Conservation (phyloP, 2,888 invertebrate genomes). For the Melinopterus prodromus region DNA sequence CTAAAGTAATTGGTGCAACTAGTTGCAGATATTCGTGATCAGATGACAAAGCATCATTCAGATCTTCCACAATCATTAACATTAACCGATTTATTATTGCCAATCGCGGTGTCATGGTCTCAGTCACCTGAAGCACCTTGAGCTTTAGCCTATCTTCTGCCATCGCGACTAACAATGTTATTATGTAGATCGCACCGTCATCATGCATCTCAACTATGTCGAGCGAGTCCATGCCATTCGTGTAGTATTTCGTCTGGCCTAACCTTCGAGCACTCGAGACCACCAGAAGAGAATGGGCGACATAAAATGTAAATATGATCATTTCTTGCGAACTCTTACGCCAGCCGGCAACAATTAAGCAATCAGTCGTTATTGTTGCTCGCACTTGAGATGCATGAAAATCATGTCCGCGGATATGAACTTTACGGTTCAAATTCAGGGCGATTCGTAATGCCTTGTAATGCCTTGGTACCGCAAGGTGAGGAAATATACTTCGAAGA, state of each 20-base stretch:
- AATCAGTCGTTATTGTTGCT: not conserved
- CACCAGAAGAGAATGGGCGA: not conserved
- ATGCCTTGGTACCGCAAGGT: not conserved
- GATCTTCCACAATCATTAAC: not conserved
- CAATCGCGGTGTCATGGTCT: not conserved
- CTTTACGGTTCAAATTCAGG: not conserved
- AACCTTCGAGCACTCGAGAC: not conserved
- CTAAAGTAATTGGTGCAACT: too few relatives aligned
- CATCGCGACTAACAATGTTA: not conserved
- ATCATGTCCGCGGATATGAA: slow-evolving; percentile 4
- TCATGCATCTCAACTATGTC: not conserved
- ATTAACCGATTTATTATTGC: not conserved
- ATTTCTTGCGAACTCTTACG: not conserved
- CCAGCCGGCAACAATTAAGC: not conserved
- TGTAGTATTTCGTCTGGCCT: not conserved
- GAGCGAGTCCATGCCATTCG: not conserved
- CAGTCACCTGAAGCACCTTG: not conserved
- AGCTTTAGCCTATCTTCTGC: not conserved
- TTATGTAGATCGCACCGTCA: not conserved
- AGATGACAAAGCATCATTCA: not conserved
- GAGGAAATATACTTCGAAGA: not conserved
- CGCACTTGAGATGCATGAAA: not conserved
- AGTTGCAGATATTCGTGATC: not conserved
- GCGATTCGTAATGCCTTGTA: not conserved
- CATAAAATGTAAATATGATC: not conserved